phyloP scores from a whole-genome alignment of 2,797 vertebrate species.

The Glossophaga mutica region DNA sequence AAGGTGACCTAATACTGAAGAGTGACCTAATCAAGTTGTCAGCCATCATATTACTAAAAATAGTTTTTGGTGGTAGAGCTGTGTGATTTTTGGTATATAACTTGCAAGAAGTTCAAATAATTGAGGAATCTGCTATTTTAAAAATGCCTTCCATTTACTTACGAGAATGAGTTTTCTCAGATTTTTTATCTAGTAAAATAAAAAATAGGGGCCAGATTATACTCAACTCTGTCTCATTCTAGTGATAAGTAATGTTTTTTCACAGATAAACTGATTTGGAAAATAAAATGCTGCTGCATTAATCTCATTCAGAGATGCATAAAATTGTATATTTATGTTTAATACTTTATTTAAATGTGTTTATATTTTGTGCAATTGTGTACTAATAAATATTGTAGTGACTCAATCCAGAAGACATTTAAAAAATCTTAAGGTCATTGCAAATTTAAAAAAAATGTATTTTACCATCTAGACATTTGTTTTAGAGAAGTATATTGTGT shows the following conservation, averaged over 20 bases:
- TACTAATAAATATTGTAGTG: conserved; percentile 33
- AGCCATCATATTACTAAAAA: background rate
- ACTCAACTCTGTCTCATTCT: background rate
- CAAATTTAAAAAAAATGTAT: background rate
- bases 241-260: background rate
- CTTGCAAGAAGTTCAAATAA: conserved; percentile 16
- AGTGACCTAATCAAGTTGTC: background rate
- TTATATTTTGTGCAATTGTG: background rate
- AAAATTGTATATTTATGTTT: background rate
- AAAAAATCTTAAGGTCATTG: conserved; percentile 3
- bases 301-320: background rate
- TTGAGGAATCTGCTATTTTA: background rate
- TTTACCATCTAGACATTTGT: background rate
- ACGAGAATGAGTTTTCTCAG: background rate
- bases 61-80: background rate
- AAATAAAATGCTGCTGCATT: background rate
- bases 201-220: background rate
- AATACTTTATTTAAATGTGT: conserved; percentile 31
- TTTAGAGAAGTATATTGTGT: background rate
- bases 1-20: background rate
- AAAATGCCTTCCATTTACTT: background rate
- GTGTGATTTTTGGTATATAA: background rate
- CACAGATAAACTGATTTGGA: conserved; percentile 4
- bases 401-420: background rate
- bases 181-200: conserved; percentile 1